phyloP scores from a whole-genome alignment of 2,888 invertebrate species.

The Leptarthrus brevirostris region DNA sequence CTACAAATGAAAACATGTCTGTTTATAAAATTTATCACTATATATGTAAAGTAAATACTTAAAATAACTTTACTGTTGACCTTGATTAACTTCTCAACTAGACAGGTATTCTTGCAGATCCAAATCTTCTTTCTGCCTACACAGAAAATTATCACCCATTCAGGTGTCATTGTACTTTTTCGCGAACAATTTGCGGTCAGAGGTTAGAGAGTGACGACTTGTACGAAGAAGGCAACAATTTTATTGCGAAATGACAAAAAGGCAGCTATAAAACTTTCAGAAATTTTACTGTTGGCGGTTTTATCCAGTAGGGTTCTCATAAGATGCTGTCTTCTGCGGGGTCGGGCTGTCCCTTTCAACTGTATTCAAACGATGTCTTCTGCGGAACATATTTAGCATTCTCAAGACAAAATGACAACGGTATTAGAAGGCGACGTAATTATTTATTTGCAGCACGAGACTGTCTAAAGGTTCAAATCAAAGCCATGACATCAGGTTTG shows the following conservation, averaged over 20 bases:
- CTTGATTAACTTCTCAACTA: too few species aligned
- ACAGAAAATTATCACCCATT: background rate
- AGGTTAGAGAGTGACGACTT: background rate
- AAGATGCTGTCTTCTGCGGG: background rate
- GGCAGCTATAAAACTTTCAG: background rate
- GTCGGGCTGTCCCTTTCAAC: background rate
- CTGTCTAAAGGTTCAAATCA: too few species aligned
- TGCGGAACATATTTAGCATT: conserved; percentile 38
- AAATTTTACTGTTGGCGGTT: background rate
- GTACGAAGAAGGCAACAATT: background rate
- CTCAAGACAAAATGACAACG: background rate
- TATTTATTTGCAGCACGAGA: too few species aligned
- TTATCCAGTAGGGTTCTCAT: conserved; percentile 1
- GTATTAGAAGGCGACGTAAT: too few species aligned
- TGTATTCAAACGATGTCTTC: conserved; percentile 20
- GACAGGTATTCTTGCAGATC: too few species aligned
- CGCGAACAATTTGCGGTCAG: background rate
- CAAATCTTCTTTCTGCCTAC: too few species aligned
- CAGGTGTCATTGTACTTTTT: conserved; percentile 6
- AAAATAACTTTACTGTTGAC: too few species aligned
- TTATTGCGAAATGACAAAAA: background rate
- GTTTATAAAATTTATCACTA: too few species aligned
- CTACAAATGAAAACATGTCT: too few species aligned
- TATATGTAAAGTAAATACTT: too few species aligned
- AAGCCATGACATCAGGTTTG: too few species aligned